A percentile compares a stretch with the other conserved stretches of the same genome.
Conservation (phyloP, 2,888 invertebrate genomes). For the Gari tellinella region DNA sequence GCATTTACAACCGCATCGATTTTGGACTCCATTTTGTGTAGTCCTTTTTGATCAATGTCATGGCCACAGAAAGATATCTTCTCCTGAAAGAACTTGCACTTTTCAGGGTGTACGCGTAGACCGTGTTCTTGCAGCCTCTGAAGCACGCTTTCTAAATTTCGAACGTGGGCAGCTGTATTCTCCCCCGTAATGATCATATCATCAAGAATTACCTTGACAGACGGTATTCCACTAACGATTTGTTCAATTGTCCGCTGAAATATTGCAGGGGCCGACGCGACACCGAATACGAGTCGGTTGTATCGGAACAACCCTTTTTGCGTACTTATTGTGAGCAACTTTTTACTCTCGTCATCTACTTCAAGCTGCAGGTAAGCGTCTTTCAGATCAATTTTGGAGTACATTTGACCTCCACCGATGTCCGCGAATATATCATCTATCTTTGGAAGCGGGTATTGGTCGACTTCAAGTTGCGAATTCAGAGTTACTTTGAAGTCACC, state of each 20-base stretch:
- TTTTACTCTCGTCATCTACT: slow-evolving; percentile 47
- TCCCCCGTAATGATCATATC: slow-evolving; percentile 42
- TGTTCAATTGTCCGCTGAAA: slow-evolving; percentile 68
- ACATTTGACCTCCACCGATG: slow-evolving; percentile 48
- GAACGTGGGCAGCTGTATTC: slow-evolving; percentile 23
- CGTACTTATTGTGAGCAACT: slow-evolving; percentile 59
- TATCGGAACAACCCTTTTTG: slow-evolving; percentile 65
- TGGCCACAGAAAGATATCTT: slow-evolving; percentile 42
- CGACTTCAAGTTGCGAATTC: slow-evolving; percentile 68
- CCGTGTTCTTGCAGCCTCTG: slow-evolving; percentile 19
- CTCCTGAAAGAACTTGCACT: slow-evolving; percentile 43
- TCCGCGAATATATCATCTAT: slow-evolving; percentile 68
- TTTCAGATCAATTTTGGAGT: slow-evolving; percentile 66
- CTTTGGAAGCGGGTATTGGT: slow-evolving; percentile 69
- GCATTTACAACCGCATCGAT: slow-evolving; percentile 36
- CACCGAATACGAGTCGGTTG: slow-evolving; percentile 63
- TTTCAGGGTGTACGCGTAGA: slow-evolving; percentile 28
- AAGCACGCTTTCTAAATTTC: slow-evolving; percentile 30
- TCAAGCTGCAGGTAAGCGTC: slow-evolving; percentile 63
- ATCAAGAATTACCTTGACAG: slow-evolving; percentile 28
- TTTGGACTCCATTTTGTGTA: slow-evolving; percentile 43
- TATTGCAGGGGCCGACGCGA: slow-evolving; percentile 61
- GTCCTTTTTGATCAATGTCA: slow-evolving; percentile 34
- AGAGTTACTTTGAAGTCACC: slow-evolving; percentile 71
- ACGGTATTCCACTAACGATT: slow-evolving; percentile 59